A percentile compares a stretch with the other conserved stretches of the same genome.
These are phyloP conservation scores for Anguilla anguilla DNA, from an alignment of 2,797 vertebrate genomes.

Conservation along the genomic window DNA sequence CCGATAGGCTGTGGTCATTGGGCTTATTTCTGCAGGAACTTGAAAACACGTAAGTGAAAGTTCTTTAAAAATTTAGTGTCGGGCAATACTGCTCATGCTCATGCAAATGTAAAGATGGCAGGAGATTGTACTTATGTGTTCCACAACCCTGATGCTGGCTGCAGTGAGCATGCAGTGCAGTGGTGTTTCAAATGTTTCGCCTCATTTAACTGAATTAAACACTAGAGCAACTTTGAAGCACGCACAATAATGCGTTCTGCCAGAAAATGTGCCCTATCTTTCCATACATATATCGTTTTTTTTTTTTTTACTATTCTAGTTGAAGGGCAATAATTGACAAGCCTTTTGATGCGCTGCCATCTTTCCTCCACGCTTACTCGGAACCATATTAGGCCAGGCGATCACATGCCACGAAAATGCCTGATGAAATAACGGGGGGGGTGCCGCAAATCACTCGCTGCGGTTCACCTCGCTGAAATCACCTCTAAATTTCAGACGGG, in stretches of 20 bases:
- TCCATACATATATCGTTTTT: background rate
- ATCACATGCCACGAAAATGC: background rate
- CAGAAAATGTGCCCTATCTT: background rate
- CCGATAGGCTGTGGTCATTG: background rate
- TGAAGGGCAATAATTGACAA: background rate
- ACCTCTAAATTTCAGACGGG: background rate
- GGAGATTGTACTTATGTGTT: background rate
- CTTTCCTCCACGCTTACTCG: background rate
- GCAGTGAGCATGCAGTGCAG: background rate
- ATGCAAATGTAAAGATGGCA: background rate
- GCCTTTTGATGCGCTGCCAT: background rate
- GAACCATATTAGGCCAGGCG: background rate
- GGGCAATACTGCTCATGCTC: background rate
- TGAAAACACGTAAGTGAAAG: background rate
- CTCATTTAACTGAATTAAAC: background rate
- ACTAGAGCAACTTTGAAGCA: background rate
- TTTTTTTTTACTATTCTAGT: background rate
- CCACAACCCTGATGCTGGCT: background rate
- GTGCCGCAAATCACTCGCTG: background rate
- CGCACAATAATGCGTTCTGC: background rate
- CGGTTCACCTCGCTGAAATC: background rate
- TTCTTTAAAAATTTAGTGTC: background rate
- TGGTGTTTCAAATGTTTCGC: background rate
- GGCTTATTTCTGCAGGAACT: background rate
- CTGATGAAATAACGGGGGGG: background rate